Evolutionary conservation across 2,888 invertebrate species (phyloP).

Genomic region (Athetis lepigone): DNA sequence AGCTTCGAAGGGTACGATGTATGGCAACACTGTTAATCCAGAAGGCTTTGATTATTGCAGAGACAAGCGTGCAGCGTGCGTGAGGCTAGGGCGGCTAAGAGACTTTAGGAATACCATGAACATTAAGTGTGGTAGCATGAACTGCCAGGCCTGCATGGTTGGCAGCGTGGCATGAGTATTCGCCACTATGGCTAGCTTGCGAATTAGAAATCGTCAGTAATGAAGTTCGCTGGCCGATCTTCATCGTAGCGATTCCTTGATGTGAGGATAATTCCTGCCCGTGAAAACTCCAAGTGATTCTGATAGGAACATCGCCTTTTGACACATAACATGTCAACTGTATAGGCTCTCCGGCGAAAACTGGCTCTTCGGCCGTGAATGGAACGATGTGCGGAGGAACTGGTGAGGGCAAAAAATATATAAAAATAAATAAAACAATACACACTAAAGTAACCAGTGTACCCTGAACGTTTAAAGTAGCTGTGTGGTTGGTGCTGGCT

Average conservation of each 20-base stretch:
- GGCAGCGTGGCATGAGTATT: constrained; percentile 93
- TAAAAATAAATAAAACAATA: constrained; percentile 69
- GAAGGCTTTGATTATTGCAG: constrained; percentile 84
- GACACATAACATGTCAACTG: constrained; percentile 92
- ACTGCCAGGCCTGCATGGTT: constrained; percentile 92
- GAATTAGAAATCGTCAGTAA: constrained; percentile 92
- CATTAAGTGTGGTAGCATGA: constrained; percentile 91
- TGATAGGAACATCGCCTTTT: constrained; percentile 93
- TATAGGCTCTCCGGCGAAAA: constrained; percentile 92
- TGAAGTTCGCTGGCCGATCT: constrained; percentile 92
- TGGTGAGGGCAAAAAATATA: constrained; percentile 78
- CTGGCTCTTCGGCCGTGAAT: constrained; percentile 91
- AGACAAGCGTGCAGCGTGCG: constrained; percentile 89
- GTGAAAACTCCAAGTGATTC: constrained; percentile 94
- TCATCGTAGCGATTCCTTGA: constrained; percentile 90
- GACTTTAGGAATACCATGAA: constrained; percentile 91
- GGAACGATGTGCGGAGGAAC: constrained; percentile 92
- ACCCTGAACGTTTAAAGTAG: constrained; percentile 92
- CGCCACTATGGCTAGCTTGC: constrained; percentile 92
- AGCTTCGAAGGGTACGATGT: constrained; percentile 92
- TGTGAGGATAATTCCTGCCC: constrained; percentile 89
- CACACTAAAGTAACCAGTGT: constrained; percentile 76
- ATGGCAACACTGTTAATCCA: constrained; percentile 92
- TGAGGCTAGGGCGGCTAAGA: constrained; percentile 71
- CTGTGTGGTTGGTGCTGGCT: constrained; percentile 92